These are phyloP conservation scores for Cuculus canorus DNA, from an alignment of 2,797 vertebrate species.

Conservation along the genomic window DNA sequence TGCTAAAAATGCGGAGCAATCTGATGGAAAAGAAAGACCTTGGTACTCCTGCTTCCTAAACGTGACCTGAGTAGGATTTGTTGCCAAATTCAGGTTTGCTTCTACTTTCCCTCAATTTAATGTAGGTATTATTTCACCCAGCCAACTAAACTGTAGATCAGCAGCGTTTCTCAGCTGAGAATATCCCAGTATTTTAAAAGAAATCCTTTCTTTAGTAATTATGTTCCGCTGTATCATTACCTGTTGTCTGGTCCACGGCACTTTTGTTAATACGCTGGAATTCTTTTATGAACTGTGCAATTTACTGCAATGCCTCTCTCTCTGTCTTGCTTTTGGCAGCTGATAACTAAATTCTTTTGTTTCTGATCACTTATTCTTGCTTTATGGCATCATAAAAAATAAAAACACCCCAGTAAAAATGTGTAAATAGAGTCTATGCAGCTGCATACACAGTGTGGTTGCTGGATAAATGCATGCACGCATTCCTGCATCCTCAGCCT, in stretches of 20 bases:
- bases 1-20: accelerated
- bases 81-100: background rate
- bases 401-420: slow-evolving; percentile 43
- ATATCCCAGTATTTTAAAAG: background rate
- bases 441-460: background rate
- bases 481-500: background rate
- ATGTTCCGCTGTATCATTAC: slow-evolving; percentile 13
- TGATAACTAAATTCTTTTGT: slow-evolving; percentile 60
- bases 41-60: background rate
- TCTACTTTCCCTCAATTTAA: background rate
- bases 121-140: background rate
- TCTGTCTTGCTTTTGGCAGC: slow-evolving; percentile 39
- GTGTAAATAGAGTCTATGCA: background rate
- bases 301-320: slow-evolving; percentile 34
- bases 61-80: background rate
- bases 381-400: slow-evolving; percentile 57
- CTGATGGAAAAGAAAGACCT: background rate
- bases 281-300: slow-evolving; percentile 30
- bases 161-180: background rate
- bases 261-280: background rate
- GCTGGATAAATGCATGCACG: background rate
- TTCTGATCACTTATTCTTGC: slow-evolving; percentile 54
- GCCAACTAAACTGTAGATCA: background rate
- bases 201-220: background rate
- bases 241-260: slow-evolving; percentile 3